phyloP scores from a whole-genome alignment of 2,113 vertebrate genomes.

The Apteryx owenii region DNA sequence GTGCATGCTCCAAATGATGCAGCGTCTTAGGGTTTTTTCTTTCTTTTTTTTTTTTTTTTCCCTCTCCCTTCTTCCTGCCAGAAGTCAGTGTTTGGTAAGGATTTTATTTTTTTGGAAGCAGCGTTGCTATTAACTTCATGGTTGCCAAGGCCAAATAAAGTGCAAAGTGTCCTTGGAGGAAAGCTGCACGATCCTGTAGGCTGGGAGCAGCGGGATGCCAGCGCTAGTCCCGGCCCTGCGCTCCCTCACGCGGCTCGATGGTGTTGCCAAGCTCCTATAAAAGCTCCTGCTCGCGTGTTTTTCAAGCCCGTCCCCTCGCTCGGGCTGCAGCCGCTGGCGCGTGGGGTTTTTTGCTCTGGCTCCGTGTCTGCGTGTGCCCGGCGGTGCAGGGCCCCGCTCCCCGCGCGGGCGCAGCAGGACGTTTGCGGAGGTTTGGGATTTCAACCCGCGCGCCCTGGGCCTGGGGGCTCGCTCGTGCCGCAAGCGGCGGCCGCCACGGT shows the following conservation, averaged over 20 bases:
- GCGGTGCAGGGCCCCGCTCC: too few species aligned
- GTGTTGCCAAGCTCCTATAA: not conserved
- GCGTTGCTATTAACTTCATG: constrained; percentile 11
- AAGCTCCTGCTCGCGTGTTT: not conserved
- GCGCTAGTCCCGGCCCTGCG: not conserved
- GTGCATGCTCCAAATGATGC: constrained; percentile 32
- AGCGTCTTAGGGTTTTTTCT: not conserved
- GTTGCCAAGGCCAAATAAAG: constrained; percentile 56
- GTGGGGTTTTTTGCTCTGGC: not conserved
- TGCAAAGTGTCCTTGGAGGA: constrained; percentile 53
- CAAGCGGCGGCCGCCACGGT: too few species aligned
- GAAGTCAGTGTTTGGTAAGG: constrained; percentile 34
- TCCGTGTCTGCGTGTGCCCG: too few species aligned
- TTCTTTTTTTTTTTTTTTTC: not conserved
- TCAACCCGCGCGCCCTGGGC: too few species aligned
- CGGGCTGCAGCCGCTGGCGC: not conserved
- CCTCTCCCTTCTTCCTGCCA: not conserved
- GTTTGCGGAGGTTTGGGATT: too few species aligned
- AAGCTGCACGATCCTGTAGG: not conserved
- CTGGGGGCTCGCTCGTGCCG: too few species aligned
- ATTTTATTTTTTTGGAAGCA: constrained; percentile 47
- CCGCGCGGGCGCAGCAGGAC: too few species aligned
- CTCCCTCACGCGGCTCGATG: not conserved
- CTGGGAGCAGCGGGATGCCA: not conserved
- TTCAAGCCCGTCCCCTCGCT: not conserved